A percentile compares a stretch with the other conserved stretches of the same genome.
phyloP scores from a whole-genome alignment of 2,797 vertebrate species.

The Chiloscyllium punctatum region DNA sequence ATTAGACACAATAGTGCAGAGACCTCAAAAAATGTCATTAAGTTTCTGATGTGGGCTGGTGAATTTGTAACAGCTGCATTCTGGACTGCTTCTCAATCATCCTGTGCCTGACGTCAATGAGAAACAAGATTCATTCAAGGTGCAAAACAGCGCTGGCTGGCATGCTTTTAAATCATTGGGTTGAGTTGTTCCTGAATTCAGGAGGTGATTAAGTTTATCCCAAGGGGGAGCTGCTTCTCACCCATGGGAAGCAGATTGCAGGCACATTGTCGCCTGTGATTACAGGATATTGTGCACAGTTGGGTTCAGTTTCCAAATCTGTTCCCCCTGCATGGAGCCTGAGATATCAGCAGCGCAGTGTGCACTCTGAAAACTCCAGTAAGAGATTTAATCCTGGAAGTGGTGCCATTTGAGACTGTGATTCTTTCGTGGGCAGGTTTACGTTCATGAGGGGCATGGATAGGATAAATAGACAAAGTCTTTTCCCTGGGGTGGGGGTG shows the following conservation, averaged over 20 bases:
- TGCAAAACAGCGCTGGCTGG: background rate
- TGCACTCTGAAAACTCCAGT: background rate
- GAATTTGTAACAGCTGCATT: background rate
- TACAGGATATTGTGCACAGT: background rate
- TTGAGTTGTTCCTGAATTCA: background rate
- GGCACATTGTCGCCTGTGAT: background rate
- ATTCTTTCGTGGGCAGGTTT: background rate
- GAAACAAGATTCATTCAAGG: background rate
- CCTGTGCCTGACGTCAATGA: background rate
- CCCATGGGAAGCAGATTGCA: background rate
- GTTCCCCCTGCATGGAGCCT: background rate
- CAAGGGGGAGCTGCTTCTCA: background rate
- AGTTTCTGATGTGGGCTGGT: background rate
- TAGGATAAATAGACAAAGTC: too few species aligned
- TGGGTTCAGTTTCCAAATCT: background rate
- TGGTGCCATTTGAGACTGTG: background rate
- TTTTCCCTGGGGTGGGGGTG: too few species aligned
- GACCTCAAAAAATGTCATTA: background rate
- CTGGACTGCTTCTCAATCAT: background rate
- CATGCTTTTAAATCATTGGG: background rate
- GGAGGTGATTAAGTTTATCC: background rate
- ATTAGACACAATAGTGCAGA: background rate
- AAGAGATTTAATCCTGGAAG: background rate
- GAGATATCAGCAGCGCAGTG: background rate
- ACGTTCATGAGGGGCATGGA: too few species aligned